Base-by-base conservation (phyloP, 1,140 invertebrate genomes). In the Stenopsyche tienmushanensis region DNA sequence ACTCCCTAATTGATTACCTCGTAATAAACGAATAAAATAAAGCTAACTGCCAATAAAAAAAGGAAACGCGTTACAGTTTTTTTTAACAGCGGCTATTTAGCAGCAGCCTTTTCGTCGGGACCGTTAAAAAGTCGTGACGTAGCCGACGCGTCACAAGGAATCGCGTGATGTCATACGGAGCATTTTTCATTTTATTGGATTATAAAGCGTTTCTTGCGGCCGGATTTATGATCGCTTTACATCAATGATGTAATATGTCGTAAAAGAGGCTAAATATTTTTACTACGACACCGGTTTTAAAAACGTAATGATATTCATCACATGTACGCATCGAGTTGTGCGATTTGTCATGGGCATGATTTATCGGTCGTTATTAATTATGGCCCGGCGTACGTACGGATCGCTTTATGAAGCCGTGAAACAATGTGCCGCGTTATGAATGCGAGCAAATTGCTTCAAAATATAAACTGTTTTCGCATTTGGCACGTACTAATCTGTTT, bases 21-120 rank as follows among this genome's bases (percentile, higher is more conserved):
- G 54, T 66, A 69, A 69, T 69, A 69, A 69, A 69, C 67, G 64
- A 69, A 69, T 69, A 69, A 69, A 69, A 69, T 58, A 65, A n/a
- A 55, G 58, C 64, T 63, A 65, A 69, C 59, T 55, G 64, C 59
- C 55, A 59, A 69, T 69, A 69, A 69, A 69, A 66, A 62, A 52
- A 47, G 50, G 45, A 65, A 59, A 62, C 58, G 63, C 60, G 58
- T 54, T 65, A 69, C 63, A 69, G 17, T 69, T 69, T 65, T 62
- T 62, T 42, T 39, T 47, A 42, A 21, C 45, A 54, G 55, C 64
- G 23, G 62, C 5, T 15, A 18, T 45, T 55, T 55, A 8, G 20
- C 21, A 20, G 29, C 29, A 29, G 57, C 53, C 53, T 53, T 57
- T 20, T 25, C 49, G 62, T 53, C 24, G 17, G 9, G 64, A 15